Evolutionary conservation across 2,797 vertebrate genomes (phyloP).

Genomic region (Eurystomus glaucurus): DNA sequence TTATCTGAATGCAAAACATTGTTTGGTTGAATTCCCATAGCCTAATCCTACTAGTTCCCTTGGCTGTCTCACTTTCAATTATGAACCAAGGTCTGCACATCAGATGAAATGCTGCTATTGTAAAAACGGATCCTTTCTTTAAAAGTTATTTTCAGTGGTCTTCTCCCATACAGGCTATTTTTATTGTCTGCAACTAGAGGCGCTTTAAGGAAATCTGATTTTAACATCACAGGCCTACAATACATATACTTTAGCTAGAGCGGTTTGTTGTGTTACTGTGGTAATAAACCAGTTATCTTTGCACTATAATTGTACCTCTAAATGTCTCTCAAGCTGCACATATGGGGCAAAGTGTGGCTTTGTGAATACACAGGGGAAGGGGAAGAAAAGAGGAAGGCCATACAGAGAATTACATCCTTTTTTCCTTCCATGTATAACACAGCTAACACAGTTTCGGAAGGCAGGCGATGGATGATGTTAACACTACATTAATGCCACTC

Average conservation of each 20-base stretch:
- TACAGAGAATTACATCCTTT: not conserved
- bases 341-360: not conserved
- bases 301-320: conserved; percentile 21
- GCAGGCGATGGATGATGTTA: not conserved
- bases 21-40: conserved; percentile 49
- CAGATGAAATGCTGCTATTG: conserved; percentile 26
- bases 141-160: conserved; percentile 35
- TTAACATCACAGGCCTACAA: conserved; percentile 17
- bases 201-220: conserved; percentile 33
- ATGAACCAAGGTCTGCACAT: conserved; percentile 14
- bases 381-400: not conserved
- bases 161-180: conserved; percentile 9
- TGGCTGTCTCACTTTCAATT: conserved; percentile 53
- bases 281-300: not conserved
- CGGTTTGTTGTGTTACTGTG: not conserved
- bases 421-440: not conserved
- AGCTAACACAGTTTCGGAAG: not conserved
- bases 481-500: not conserved
- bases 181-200: conserved; percentile 20
- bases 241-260: not conserved
- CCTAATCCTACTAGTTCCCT: conserved; percentile 13
- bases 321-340: not conserved
- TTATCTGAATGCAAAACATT: conserved; percentile 67
- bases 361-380: not conserved
- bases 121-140: conserved; percentile 22